Percentiles rank a stretch among this genome's conserved stretches.
Evolutionary conservation across 2,888 invertebrate species (phyloP).

Genomic region (Erynnis tages): DNA sequence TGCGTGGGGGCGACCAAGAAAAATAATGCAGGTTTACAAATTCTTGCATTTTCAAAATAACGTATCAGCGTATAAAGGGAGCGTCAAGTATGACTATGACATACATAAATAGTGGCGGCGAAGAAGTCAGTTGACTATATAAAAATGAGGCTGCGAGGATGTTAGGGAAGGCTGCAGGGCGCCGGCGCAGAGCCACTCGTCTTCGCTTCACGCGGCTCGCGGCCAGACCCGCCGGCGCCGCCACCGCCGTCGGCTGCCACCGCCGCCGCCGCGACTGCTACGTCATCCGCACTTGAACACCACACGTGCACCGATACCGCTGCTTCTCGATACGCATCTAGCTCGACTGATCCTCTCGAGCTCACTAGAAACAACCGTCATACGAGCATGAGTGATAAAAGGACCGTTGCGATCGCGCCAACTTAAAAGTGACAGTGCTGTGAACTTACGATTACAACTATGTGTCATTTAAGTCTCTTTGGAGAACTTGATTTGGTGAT

Average conservation of each 20-base stretch:
- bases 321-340: slow-evolving; percentile 27
- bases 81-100: slow-evolving; percentile 64
- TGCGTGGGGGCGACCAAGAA: slow-evolving; percentile 50
- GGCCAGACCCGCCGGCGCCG: slow-evolving; percentile 70
- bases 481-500: slow-evolving; percentile 50
- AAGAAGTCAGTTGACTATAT: slow-evolving; percentile 80
- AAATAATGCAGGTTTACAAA: slow-evolving; percentile 67
- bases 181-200: slow-evolving; percentile 72
- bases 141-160: slow-evolving; percentile 75
- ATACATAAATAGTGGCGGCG: slow-evolving; percentile 78
- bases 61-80: slow-evolving; percentile 75
- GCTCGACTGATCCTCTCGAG: slow-evolving; percentile 6
- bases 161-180: slow-evolving; percentile 61
- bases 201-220: slow-evolving; percentile 58
- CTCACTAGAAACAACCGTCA: slow-evolving; percentile 36
- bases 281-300: neutral
- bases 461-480: slow-evolving; percentile 52
- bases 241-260: slow-evolving; percentile 53
- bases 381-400: slow-evolving; percentile 53
- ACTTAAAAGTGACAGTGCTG: slow-evolving; percentile 59
- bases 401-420: slow-evolving; percentile 44
- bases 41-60: slow-evolving; percentile 72
- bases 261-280: slow-evolving; percentile 35
- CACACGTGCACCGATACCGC: slow-evolving; percentile 9
- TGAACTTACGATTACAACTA: slow-evolving; percentile 53